phyloP scores from a whole-genome alignment of 2,113 vertebrate genomes.

The Nettapus auritus region DNA sequence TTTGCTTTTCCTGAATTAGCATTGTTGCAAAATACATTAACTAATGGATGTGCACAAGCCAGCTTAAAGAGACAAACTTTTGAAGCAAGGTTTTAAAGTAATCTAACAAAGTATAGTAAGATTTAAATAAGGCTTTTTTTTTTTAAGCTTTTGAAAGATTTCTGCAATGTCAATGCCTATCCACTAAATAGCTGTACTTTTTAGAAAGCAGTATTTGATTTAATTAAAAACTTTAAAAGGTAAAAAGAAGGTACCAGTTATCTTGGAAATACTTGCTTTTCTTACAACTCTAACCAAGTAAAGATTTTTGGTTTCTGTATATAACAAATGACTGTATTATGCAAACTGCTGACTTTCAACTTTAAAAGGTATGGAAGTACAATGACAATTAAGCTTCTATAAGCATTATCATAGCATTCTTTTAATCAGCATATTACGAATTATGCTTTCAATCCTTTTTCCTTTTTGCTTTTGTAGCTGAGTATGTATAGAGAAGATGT shows the following conservation, averaged over 20 bases:
- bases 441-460: neutral
- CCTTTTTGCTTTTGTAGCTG: neutral
- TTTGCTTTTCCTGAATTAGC: neutral
- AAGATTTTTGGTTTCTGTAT: neutral
- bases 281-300: neutral
- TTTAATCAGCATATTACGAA: neutral
- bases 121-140: neutral
- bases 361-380: neutral
- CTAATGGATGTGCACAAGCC: accelerated
- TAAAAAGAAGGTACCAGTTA: neutral
- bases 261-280: neutral
- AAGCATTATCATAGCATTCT: neutral
- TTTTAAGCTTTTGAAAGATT: neutral
- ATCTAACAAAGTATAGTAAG: neutral
- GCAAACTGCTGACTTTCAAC: neutral
- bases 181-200: neutral
- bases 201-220: neutral
- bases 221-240: neutral
- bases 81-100: neutral
- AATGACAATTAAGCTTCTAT: neutral
- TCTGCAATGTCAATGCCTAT: neutral
- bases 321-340: neutral
- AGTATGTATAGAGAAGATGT: neutral
- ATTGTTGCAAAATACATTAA: neutral
- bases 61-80: neutral